These are phyloP conservation scores for Archaeoteleia sp. DNA, from an alignment of 2,888 invertebrate species.

Conservation along the genomic window DNA sequence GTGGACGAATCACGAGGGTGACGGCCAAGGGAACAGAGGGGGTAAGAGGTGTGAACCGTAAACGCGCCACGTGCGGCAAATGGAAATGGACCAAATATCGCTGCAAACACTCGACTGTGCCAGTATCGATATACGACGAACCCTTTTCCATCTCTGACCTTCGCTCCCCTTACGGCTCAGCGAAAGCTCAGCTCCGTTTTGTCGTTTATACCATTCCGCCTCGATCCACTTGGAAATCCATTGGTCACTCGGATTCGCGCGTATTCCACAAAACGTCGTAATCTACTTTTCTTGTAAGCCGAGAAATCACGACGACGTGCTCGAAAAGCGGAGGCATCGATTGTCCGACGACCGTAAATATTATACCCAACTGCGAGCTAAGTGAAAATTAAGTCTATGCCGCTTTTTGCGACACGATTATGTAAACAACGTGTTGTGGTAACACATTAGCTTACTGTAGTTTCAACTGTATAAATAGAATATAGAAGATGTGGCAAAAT, in stretches of 20 bases:
- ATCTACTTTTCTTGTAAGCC: slow-evolving; percentile 62
- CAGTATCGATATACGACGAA: slow-evolving; percentile 71
- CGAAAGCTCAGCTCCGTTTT: slow-evolving; percentile 43
- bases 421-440: background rate
- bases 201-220: slow-evolving; percentile 36
- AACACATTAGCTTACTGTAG: too few relatives aligned
- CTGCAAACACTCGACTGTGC: slow-evolving; percentile 70
- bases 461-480: too few relatives aligned
- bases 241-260: slow-evolving; percentile 68
- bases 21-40: slow-evolving; percentile 24
- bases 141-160: slow-evolving; percentile 60
- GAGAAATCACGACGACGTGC: slow-evolving; percentile 51
- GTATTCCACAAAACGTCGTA: slow-evolving; percentile 70
- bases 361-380: slow-evolving; percentile 9
- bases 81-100: slow-evolving; percentile 74
- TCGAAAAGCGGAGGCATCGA: slow-evolving; percentile 22
- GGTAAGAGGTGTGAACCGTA: slow-evolving; percentile 71
- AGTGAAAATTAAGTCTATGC: background rate
- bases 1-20: slow-evolving; percentile 36
- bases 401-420: slow-evolving; percentile 2
- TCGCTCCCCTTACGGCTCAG: slow-evolving; percentile 35
- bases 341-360: slow-evolving; percentile 35
- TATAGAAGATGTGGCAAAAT: too few relatives aligned
- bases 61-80: slow-evolving; percentile 73
- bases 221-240: slow-evolving; percentile 64